Conservation (phyloP, 2,888 invertebrate species). For the Agrochola circellaris region DNA sequence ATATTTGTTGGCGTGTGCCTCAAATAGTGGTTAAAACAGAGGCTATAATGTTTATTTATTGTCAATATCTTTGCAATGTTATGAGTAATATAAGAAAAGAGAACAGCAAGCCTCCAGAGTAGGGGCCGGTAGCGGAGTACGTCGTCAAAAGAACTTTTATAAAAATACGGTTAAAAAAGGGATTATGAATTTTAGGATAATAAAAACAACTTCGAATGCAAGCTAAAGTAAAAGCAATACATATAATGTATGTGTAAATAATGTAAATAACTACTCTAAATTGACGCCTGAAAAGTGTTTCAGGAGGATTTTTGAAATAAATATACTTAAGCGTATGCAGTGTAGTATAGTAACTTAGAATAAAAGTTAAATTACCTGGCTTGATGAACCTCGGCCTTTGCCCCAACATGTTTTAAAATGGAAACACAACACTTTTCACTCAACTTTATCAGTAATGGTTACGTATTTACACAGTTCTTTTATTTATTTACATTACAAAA, state of each 20-base stretch:
- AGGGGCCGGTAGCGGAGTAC: background rate
- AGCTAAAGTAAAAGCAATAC: background rate
- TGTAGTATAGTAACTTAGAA: conserved; percentile 36
- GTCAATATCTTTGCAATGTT: background rate
- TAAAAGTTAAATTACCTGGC: conserved; percentile 76
- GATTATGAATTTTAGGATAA: background rate
- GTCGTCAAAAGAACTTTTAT: background rate
- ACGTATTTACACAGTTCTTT: conserved; percentile 19
- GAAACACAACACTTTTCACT: conserved; percentile 9
- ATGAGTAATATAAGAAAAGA: background rate
- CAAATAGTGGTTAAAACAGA: background rate
- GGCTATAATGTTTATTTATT: background rate
- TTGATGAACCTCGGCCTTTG: conserved; percentile 82
- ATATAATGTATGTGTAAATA: background rate
- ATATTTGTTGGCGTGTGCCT: background rate
- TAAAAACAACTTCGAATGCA: background rate
- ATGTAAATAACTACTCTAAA: too few species aligned
- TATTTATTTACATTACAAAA: conserved; percentile 45
- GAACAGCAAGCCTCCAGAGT: background rate
- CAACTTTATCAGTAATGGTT: background rate
- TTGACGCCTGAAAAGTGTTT: background rate
- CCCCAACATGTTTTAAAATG: conserved; percentile 69
- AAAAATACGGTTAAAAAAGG: background rate
- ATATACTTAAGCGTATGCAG: background rate
- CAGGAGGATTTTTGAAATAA: background rate